Conservation (phyloP, 2,797 vertebrate genomes). For the Capromys pilorides region DNA sequence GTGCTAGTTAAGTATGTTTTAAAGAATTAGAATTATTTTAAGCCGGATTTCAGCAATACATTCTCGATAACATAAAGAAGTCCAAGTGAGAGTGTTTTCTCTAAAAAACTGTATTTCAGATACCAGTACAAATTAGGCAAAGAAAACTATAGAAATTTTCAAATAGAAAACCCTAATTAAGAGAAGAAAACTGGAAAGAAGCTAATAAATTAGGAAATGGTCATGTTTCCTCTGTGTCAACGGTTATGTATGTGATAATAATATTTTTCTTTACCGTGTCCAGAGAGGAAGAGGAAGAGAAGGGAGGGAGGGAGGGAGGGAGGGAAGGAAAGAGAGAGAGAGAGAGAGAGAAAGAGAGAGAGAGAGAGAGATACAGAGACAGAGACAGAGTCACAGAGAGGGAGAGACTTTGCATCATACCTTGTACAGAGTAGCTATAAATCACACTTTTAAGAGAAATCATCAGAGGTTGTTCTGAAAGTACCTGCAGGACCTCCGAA, state of each 20-base stretch:
- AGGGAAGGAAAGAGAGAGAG: no score
- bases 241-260: neutral
- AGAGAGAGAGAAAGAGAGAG: no score
- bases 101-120: neutral
- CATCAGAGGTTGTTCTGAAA: neutral
- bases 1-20: neutral
- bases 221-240: neutral
- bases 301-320: neutral
- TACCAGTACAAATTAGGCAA: neutral
- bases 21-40: neutral
- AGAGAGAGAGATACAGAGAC: neutral
- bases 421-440: neutral
- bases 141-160: neutral
- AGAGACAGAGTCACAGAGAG: neutral
- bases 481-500: neutral
- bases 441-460: neutral
- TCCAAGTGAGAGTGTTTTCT: neutral
- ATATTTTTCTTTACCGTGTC: neutral
- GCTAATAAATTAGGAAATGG: neutral
- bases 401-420: neutral
- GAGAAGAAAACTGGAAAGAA: neutral
- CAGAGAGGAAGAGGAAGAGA: neutral
- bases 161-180: neutral
- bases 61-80: neutral
- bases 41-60: neutral